Percentiles rank a stretch among this genome's conserved stretches.
Evolutionary conservation across 2,888 invertebrate species (phyloP).

Genomic region (Stictocephala bisonia): DNA sequence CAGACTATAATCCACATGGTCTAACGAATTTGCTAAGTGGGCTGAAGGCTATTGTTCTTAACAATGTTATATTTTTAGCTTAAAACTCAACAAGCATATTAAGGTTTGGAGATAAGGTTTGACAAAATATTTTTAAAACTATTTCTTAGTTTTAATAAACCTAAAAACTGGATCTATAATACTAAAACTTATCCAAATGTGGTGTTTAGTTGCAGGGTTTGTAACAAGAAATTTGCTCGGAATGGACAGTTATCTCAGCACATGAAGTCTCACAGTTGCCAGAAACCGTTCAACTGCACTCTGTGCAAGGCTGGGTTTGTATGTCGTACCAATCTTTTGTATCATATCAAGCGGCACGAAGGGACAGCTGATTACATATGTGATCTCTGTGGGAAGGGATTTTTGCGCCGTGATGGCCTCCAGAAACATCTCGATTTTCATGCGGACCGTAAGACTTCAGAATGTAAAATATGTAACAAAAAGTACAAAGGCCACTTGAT

Average conservation of each 20-base stretch:
- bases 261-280: constrained; percentile 77
- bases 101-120: no score
- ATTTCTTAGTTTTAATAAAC: not conserved
- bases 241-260: constrained; percentile 83
- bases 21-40: no score
- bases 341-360: constrained; percentile 72
- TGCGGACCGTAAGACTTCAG: constrained; percentile 77
- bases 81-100: no score
- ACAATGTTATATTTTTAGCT: no score
- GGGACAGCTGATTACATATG: constrained; percentile 82
- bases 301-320: constrained; percentile 79
- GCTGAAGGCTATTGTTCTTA: no score
- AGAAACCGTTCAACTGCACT: constrained; percentile 78
- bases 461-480: constrained; percentile 85
- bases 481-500: constrained; percentile 83
- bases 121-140: no score
- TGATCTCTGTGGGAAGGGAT: constrained; percentile 82
- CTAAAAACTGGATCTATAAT: not conserved
- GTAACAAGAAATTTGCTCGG: constrained; percentile 75
- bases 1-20: no score
- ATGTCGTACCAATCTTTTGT: constrained; percentile 69
- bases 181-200: not conserved
- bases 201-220: constrained; percentile 67
- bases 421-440: constrained; percentile 83
- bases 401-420: constrained; percentile 78